Evolutionary conservation across 2,888 invertebrate genomes (phyloP).

Genomic region (Spicauda simplicius): DNA sequence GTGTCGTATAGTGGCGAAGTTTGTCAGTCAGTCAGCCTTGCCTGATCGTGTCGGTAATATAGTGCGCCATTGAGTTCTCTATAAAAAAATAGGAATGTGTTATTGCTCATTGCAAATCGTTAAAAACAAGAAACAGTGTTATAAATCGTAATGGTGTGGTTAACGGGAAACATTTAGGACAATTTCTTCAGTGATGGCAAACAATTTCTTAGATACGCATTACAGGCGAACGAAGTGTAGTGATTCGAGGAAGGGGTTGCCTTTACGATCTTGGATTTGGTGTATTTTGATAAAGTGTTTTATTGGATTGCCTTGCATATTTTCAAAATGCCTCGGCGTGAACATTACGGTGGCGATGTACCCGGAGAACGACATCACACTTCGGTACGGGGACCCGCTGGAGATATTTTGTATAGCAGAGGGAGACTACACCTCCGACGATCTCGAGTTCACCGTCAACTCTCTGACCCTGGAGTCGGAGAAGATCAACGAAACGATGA

Average conservation of each 20-base stretch:
- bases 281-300: constrained; percentile 66
- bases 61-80: constrained; percentile 75
- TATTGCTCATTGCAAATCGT: constrained; percentile 57
- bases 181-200: constrained; percentile 64
- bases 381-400: constrained; percentile 86
- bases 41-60: constrained; percentile 73
- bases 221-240: constrained; percentile 61
- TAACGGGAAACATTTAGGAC: constrained; percentile 49
- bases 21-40: constrained; percentile 59
- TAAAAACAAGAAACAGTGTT: constrained; percentile 53
- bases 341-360: constrained; percentile 66
- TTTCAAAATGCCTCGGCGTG: constrained; percentile 63
- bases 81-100: constrained; percentile 69
- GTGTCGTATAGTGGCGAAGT: constrained; percentile 49
- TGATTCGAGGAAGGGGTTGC: constrained; percentile 57
- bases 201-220: constrained; percentile 54
- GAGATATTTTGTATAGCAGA: constrained; percentile 87
- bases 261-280: constrained; percentile 69
- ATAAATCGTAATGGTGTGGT: constrained; percentile 71
- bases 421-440: constrained; percentile 61
- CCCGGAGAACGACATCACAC: constrained; percentile 83
- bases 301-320: constrained; percentile 66
- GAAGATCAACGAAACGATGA: constrained; percentile 86
- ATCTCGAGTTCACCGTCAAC: constrained; percentile 71
- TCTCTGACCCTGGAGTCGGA: constrained; percentile 59